A percentile compares a stretch with the other conserved stretches of the same genome.
These are phyloP conservation scores for Blastobasis lacticolella DNA, from an alignment of 2,888 invertebrate species.

Conservation along the genomic window DNA sequence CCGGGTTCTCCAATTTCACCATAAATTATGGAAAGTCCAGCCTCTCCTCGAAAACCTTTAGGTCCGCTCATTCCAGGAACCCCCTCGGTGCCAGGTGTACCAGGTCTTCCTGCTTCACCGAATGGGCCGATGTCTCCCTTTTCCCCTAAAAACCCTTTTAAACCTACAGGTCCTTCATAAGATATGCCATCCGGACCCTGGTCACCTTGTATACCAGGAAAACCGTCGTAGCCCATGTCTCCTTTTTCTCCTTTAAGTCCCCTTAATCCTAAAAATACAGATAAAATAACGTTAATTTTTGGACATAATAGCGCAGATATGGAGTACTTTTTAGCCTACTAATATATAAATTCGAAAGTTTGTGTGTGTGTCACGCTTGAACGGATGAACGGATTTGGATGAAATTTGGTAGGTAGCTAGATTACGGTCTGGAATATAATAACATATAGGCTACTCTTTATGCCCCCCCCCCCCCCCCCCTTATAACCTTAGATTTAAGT, in stretches of 20 bases:
- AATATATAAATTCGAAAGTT: not conserved
- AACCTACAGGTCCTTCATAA: conserved; percentile 59
- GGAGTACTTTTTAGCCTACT: not conserved
- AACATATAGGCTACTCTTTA: no score
- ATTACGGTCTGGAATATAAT: no score
- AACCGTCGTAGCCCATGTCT: conserved; percentile 47
- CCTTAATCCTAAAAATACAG: conserved; percentile 20
- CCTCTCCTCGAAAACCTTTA: conserved; percentile 66
- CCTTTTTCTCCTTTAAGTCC: conserved; percentile 48
- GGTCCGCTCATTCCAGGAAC: conserved; percentile 74
- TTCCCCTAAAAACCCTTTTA: conserved; percentile 79
- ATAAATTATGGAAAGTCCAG: conserved; percentile 58
- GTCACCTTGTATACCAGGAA: conserved; percentile 44
- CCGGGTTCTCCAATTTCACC: conserved; percentile 58
- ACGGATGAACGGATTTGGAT: no score
- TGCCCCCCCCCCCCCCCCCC: no score
- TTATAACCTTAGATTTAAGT: no score
- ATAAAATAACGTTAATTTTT: not conserved
- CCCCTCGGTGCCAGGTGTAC: conserved; percentile 75
- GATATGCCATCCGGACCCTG: conserved; percentile 52
- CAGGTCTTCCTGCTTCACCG: conserved; percentile 74
- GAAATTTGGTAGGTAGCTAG: no score
- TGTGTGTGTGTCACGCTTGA: no score
- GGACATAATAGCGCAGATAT: not conserved
- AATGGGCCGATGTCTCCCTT: conserved; percentile 77